Base-by-base conservation (phyloP, 1,140 invertebrate species). In the Medauroidea extradentata region DNA sequence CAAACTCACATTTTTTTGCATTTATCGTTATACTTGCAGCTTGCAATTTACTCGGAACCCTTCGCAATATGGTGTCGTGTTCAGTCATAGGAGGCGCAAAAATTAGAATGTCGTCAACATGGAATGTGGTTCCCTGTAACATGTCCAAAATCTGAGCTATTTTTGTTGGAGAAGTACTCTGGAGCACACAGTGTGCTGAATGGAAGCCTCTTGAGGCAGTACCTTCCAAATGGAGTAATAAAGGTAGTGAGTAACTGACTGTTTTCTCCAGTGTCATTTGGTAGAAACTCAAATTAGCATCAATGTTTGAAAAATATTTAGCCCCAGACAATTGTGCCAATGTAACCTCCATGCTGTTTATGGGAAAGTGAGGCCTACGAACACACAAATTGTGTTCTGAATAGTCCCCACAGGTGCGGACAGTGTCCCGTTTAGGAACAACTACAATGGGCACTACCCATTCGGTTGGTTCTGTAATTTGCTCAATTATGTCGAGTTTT, bases 101-200 rank as follows among this genome's bases (percentile, higher is more conserved):
- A 5, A 76, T 53, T 7, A 75, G 27, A 13, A 73, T 68, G 59
- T 77, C 73, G 61, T 76, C 72, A 46, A 71, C 60, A 51, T 71
- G 70, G 4, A 68, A 53, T 24, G 54, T 65, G 9, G 72, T 63
- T 24, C 73, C 70, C 42, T 53, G 7, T 13, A 76, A 54, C 14
- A 63, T 65, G 53, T 67, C 61, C 5, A n/a, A 5, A 25, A 46
- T n/a, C 3, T 19, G 18, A 46, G 4, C n/a, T 46, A 46, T 46
- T 25, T 13, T 46, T 5, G 4, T 21, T n/a, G 9, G 24, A 25
- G n/a, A 46, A 46, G n/a, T 46, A 25, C 13, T 46, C 44, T 5
- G n/a, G 44, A 5, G 44, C 44, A 21, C 9, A n/a, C 5, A 7
- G 9, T 4, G 13, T 46, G 24, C 44, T 13, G n/a, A 46, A 46